phyloP scores from a whole-genome alignment of 2,797 vertebrate species.

The Pseudocheirus occidentalis region DNA sequence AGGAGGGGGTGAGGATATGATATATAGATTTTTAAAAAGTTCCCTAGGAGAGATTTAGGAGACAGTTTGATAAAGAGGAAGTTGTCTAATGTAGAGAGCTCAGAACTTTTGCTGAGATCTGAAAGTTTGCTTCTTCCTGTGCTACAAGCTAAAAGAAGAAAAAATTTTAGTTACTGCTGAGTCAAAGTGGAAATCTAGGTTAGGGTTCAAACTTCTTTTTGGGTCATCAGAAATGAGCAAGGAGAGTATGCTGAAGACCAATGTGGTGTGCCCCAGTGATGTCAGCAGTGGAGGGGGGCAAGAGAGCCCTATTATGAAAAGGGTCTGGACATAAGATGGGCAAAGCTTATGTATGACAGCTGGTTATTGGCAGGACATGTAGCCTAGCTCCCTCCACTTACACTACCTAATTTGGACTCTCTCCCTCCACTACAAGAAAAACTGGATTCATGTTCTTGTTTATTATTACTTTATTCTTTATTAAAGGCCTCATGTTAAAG shows the following conservation, averaged over 20 bases:
- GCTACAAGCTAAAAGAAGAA: too few relatives aligned
- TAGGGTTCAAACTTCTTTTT: too few relatives aligned
- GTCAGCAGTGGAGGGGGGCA: neutral
- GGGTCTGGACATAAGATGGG: neutral
- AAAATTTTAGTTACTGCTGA: too few relatives aligned
- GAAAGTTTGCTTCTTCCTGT: neutral
- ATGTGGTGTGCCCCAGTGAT: too few relatives aligned
- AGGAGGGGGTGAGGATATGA: too few relatives aligned
- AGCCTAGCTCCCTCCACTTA: neutral
- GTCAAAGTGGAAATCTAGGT: too few relatives aligned
- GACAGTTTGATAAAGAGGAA: neutral
- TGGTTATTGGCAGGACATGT: neutral
- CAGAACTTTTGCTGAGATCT: neutral
- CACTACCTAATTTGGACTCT: neutral
- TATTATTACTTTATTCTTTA: neutral
- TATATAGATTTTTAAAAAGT: too few relatives aligned
- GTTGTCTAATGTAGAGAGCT: neutral
- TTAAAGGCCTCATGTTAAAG: neutral
- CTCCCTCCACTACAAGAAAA: neutral
- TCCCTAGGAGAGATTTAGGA: neutral
- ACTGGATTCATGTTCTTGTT: neutral
- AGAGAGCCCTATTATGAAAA: neutral
- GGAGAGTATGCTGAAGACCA: too few relatives aligned
- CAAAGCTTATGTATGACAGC: neutral
- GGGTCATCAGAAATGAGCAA: too few relatives aligned